Evolutionary conservation across 2,113 vertebrate species (phyloP).

Genomic region (Illadopsis cleaveri): DNA sequence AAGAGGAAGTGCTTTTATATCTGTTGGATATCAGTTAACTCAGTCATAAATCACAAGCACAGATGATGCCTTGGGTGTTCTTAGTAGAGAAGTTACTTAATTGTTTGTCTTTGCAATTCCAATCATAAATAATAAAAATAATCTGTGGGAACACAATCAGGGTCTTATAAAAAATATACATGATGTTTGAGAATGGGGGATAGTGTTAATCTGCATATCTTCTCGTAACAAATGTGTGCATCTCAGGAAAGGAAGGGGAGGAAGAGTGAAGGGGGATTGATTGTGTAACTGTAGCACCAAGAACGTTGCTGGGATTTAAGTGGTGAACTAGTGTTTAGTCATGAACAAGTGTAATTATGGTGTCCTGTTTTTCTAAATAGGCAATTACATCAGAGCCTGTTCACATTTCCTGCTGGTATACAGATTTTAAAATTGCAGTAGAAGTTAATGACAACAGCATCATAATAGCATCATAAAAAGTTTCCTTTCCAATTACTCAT

Average conservation of each 20-base stretch:
- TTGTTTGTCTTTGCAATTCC: background rate
- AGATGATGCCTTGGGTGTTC: background rate
- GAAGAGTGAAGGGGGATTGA: background rate
- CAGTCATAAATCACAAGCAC: background rate
- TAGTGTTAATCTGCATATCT: rapidly evolving
- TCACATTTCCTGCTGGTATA: background rate
- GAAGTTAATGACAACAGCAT: background rate
- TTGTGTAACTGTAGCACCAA: background rate
- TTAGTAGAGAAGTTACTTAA: background rate
- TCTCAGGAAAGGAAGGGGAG: background rate
- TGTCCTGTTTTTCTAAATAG: background rate
- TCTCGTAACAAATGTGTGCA: background rate
- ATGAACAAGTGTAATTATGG: background rate
- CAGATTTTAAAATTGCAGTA: background rate
- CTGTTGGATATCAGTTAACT: background rate
- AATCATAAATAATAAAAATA: background rate
- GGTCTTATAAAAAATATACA: background rate
- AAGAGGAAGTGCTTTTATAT: background rate
- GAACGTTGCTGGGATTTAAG: background rate
- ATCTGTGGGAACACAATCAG: background rate
- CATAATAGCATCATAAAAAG: background rate
- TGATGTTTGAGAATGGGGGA: background rate
- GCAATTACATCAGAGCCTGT: background rate
- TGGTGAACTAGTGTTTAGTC: background rate
- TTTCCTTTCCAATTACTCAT: background rate